A percentile compares a stretch with the other conserved stretches of the same genome.
Conservation (phyloP, 2,113 vertebrate species). For the Argyrosomus japonicus region DNA sequence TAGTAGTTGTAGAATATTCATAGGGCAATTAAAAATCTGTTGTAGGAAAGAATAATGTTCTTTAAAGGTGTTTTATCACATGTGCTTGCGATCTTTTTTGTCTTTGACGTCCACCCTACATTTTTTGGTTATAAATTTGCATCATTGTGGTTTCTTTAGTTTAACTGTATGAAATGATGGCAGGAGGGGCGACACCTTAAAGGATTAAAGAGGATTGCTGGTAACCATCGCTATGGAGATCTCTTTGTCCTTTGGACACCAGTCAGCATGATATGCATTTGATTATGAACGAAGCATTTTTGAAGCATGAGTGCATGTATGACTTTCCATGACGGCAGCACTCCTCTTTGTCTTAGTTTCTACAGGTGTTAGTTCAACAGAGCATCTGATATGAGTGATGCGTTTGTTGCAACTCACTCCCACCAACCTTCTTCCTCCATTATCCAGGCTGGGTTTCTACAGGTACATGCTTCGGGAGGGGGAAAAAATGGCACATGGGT, state of each 20-base stretch:
- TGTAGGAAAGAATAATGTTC: neutral
- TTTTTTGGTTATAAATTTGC: neutral
- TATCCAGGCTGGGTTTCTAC: conserved; percentile 3
- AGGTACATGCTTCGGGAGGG: neutral
- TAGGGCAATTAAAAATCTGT: conserved; percentile 4
- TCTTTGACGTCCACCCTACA: neutral
- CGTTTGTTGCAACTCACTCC: conserved; percentile 12
- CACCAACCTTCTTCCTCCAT: conserved; percentile 7
- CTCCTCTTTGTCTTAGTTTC: conserved; percentile 19
- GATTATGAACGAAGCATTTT: conserved; percentile 62
- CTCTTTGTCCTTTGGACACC: neutral
- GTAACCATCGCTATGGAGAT: conserved; percentile 1
- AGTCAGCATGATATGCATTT: conserved; percentile 62
- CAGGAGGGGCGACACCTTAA: neutral
- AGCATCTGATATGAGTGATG: neutral
- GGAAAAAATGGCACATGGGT: neutral
- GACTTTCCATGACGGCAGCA: conserved; percentile 21
- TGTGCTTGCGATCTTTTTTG: neutral
- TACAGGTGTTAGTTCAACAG: conserved; percentile 20
- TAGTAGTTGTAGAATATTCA: conserved; percentile 32
- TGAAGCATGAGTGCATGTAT: conserved; percentile 74
- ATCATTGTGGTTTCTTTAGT: neutral
- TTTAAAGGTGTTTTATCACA: conserved; percentile 10
- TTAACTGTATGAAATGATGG: neutral
- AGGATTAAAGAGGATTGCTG: conserved; percentile 24